Conservation (phyloP, 2,888 invertebrate genomes). For the Tiphia femorata region DNA sequence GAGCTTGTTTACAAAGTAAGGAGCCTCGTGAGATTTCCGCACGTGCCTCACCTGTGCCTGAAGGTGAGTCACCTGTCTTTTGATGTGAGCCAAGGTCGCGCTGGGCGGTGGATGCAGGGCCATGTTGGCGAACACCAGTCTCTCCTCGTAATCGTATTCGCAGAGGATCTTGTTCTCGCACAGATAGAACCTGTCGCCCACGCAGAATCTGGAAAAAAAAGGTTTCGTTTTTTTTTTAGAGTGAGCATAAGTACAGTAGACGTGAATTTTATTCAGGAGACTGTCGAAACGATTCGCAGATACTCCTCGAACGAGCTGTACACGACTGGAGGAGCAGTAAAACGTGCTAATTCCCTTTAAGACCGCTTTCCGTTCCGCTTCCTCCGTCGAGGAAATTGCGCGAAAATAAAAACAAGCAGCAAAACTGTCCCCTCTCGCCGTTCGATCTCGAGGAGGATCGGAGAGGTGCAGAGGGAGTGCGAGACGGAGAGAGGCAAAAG, state of each 20-base stretch:
- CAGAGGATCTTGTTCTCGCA: conserved; percentile 95
- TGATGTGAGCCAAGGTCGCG: conserved; percentile 87
- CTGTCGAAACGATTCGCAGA: neutral
- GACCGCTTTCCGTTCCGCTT: conserved; percentile 58
- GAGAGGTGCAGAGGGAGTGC: neutral
- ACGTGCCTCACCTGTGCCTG: conserved; percentile 65
- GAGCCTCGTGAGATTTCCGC: neutral
- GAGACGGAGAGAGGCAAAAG: conserved; percentile 9
- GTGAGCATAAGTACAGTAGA: too few relatives aligned
- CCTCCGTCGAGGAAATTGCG: conserved; percentile 63
- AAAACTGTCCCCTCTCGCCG: conserved; percentile 22
- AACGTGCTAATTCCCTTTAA: conserved; percentile 63
- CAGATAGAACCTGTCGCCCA: conserved; percentile 92
- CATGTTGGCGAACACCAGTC: conserved; percentile 91
- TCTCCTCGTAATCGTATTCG: conserved; percentile 94
- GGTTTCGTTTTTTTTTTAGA: too few relatives aligned
- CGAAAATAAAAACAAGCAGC: conserved; percentile 58
- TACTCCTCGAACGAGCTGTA: conserved; percentile 28
- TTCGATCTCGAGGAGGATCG: conserved; percentile 24
- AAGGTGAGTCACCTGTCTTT: conserved; percentile 84
- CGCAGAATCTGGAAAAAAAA: conserved; percentile 84
- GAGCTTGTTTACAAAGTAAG: too few relatives aligned
- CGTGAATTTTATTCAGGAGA: too few relatives aligned
- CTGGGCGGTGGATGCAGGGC: conserved; percentile 79
- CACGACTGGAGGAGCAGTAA: conserved; percentile 49